Percentiles rank a stretch among this genome's conserved stretches.
Evolutionary conservation across 1,140 invertebrate genomes (phyloP).

Genomic region (Trichonephila clavata): DNA sequence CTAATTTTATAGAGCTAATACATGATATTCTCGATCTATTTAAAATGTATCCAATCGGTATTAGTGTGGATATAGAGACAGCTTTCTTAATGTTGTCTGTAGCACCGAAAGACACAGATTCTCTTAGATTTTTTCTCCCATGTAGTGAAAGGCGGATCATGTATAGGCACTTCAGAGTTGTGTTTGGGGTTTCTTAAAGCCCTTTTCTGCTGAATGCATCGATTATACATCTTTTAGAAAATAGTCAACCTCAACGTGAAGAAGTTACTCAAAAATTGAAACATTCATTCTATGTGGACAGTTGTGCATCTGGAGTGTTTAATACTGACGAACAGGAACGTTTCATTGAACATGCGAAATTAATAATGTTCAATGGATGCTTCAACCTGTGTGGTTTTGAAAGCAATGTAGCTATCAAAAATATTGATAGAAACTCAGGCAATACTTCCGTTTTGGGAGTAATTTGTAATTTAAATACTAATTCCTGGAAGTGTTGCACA

Average conservation of each 20-base stretch:
- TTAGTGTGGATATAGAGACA: too few species aligned
- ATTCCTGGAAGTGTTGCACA: constrained; percentile 20
- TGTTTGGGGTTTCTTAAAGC: not conserved
- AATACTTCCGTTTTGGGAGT: constrained; percentile 16
- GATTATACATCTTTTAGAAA: constrained; percentile 36
- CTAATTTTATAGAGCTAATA: not conserved
- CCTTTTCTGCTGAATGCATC: constrained; percentile 30
- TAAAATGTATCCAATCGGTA: too few species aligned
- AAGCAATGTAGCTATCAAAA: constrained; percentile 33
- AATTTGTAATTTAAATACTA: constrained; percentile 4
- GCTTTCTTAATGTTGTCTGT: too few species aligned
- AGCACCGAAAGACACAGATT: too few species aligned
- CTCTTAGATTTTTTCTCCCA: too few species aligned
- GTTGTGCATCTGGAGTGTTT: not conserved
- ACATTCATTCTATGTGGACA: not conserved
- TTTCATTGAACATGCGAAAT: constrained; percentile 31
- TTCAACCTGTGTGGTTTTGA: constrained; percentile 37
- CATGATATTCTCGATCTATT: constrained; percentile 68
- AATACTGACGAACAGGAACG: not conserved
- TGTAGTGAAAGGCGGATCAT: constrained; percentile 63
- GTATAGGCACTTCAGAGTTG: constrained; percentile 38
- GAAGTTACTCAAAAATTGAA: not conserved
- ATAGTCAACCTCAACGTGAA: not conserved
- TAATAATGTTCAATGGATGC: not conserved
- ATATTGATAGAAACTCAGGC: constrained; percentile 10